Conservation (phyloP, 2,113 vertebrate species). For the Leucosticte australis region DNA sequence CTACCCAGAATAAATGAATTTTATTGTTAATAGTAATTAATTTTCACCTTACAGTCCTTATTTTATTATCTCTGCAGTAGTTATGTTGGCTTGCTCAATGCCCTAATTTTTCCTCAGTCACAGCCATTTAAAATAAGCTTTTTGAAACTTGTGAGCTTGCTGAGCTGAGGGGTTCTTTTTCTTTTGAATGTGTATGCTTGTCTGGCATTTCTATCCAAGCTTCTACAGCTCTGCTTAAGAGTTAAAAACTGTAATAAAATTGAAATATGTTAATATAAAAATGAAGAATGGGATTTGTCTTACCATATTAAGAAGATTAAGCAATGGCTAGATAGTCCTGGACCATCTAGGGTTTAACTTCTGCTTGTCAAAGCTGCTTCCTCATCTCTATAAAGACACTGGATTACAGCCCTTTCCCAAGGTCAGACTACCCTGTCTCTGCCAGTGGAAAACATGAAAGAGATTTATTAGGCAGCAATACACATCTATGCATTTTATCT, state of each 20-base stretch:
- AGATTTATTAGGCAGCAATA: slow-evolving; percentile 67
- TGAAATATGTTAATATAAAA: slow-evolving; percentile 75
- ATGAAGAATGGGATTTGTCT: slow-evolving; percentile 77
- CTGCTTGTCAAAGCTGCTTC: slow-evolving; percentile 62
- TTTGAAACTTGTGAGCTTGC: slow-evolving; percentile 15
- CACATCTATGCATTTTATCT: slow-evolving; percentile 50
- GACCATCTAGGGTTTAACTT: slow-evolving; percentile 66
- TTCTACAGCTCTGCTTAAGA: slow-evolving; percentile 45
- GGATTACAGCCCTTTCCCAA: slow-evolving; percentile 64
- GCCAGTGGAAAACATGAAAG: slow-evolving; percentile 41
- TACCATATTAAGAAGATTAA: slow-evolving; percentile 75
- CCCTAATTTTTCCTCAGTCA: slow-evolving; percentile 50
- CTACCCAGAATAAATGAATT: slow-evolving; percentile 13
- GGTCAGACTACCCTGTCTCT: slow-evolving; percentile 55
- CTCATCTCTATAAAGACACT: slow-evolving; percentile 57
- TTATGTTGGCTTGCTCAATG: slow-evolving; percentile 37
- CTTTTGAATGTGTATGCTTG: neutral
- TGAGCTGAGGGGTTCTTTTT: neutral
- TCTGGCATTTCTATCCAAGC: slow-evolving; percentile 47
- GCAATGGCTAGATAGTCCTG: slow-evolving; percentile 55
- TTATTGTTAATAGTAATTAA: slow-evolving; percentile 53
- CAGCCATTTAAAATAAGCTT: slow-evolving; percentile 53
- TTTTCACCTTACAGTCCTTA: slow-evolving; percentile 30
- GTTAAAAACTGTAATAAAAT: slow-evolving; percentile 73
- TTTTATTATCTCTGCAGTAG: slow-evolving; percentile 44